Evolutionary conservation across 2,888 invertebrate species (phyloP), one percentile per base, ranked within the genome.

Genomic region (Stratiomys singularior): DNA sequence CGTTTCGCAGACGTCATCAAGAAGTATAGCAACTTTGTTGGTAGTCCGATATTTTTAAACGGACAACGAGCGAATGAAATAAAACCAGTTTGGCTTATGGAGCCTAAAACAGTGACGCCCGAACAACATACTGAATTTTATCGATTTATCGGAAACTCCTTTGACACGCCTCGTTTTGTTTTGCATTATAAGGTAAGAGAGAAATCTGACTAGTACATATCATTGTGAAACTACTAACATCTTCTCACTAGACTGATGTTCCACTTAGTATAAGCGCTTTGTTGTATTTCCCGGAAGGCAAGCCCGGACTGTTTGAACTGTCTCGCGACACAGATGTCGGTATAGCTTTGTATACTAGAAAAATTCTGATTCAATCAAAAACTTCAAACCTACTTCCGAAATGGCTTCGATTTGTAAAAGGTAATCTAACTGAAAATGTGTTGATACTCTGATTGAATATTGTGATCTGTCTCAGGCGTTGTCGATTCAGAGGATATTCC

Each of bases 401-500:
- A 84, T 99, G 98, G 96, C 89, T 99, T 82, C 90, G 98, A 82
- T 99, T 99, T 88, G 90, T 99, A 1, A 97, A 97, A 91, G 98
- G 81, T 81, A 71, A 28, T n/a, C n/a, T n/a, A n/a, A n/a, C n/a
- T n/a, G n/a, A n/a, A n/a, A n/a, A n/a, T n/a, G n/a, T n/a, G n/a
- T n/a, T n/a, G n/a, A n/a, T n/a, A n/a, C n/a, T n/a, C 11, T 18
- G 4, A 60, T 25, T 60, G 13, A 44, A 44, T 52, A 4, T 52
- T 18, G 4, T 52, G 4, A 21, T 44, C 21, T 28, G 28, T 77
- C 78, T 23, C 44, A 81, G 81, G 98, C 84, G 98, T 99, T 37
- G 97, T 99, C 18, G 99, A 99, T 89, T 98, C 97, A 0, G 99
- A 99, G 89, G 99, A 99, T 87, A 98, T 99, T 88, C 99, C 99